Base-by-base conservation (phyloP, 2,113 vertebrate genomes). In the Nannospalax galili region DNA sequence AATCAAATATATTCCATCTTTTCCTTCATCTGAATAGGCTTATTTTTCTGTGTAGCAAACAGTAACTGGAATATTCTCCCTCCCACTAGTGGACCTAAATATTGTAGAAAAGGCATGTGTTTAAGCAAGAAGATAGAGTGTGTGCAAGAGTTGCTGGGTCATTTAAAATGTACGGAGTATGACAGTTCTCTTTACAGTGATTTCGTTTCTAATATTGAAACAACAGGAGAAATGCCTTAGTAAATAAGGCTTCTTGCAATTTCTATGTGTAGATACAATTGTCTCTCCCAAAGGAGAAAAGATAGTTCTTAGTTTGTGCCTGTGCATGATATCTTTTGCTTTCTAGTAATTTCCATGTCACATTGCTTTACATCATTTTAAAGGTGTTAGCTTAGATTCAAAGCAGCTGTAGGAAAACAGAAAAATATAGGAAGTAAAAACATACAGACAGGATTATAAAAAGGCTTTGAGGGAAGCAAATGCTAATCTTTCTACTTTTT, bases 201-300 rank as follows among this genome's bases (percentile, higher is more conserved):
- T 96, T 97, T 96, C 64, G 89, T 95, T 95, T 97, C 45, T 74
- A 92, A 56, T 89, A 91, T 88, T 96, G 89, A 92, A 95, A 93
- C 78, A 79, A 78, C 60, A 89, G 52, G 81, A 15, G 12, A 78
- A 86, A 95, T 81, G 70, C 35, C 73, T 35, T 87, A 7, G 86
- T 90, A 95, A 96, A 88, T 95, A 92, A 80, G 60, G 40, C 30
- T 86, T 85, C 65, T 84, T 86, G 32, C 37, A 77, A 62, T 93
- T 96, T 96, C 24, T 30, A 79, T 79, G 73, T 91, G 45, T 91
- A 93, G 48, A 84, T 62, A 7, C 65, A 94, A 96, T 56, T 90
- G 26, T 65, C 91, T 77, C 85, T 96, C 89, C 75, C 87, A 80
- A 70, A 96, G 56, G 89, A 91, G 48, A 94, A 77, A 77, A 93